Conservation (phyloP, 2,888 invertebrate species). For the Spisula subtruncata region DNA sequence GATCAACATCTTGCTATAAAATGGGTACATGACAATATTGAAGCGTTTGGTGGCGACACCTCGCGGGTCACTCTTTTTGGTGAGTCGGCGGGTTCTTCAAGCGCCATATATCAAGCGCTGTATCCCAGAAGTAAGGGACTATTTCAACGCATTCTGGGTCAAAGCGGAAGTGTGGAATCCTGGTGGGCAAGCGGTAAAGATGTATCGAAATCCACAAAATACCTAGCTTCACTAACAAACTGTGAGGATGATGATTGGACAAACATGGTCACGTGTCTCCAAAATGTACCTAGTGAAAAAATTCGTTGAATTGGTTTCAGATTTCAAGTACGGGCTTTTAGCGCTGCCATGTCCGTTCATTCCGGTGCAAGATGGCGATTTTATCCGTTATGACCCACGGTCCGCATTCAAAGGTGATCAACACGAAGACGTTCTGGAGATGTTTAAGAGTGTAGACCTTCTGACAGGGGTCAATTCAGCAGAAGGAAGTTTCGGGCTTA, state of each 20-base stretch:
- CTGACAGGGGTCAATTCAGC: slow-evolving; percentile 34
- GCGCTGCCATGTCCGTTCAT: not conserved
- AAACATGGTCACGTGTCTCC: slow-evolving; percentile 38
- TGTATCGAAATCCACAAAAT: slow-evolving; percentile 17
- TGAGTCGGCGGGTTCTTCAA: slow-evolving; percentile 77
- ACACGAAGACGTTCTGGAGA: not conserved
- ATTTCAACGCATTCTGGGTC: slow-evolving; percentile 75
- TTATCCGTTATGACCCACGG: slow-evolving; percentile 11
- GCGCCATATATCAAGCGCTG: slow-evolving; percentile 73
- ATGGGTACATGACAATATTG: slow-evolving; percentile 79
- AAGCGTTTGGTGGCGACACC: slow-evolving; percentile 74
- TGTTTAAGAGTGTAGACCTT: slow-evolving; percentile 16
- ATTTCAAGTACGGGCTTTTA: not conserved
- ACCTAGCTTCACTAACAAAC: not conserved
- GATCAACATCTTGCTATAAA: slow-evolving; percentile 78
- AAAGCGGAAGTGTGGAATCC: slow-evolving; percentile 69
- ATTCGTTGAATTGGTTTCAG: not conserved
- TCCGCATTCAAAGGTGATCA: not conserved
- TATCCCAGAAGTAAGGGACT: slow-evolving; percentile 73
- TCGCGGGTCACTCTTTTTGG: slow-evolving; percentile 76
- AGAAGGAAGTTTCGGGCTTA: slow-evolving; percentile 10
- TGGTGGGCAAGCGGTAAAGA: not conserved
- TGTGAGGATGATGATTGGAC: slow-evolving; percentile 24
- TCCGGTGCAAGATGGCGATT: slow-evolving; percentile 41
- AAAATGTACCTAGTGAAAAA: not conserved